phyloP scores from a whole-genome alignment of 1,140 invertebrate genomes.

The Paraescarpia echinospica region DNA sequence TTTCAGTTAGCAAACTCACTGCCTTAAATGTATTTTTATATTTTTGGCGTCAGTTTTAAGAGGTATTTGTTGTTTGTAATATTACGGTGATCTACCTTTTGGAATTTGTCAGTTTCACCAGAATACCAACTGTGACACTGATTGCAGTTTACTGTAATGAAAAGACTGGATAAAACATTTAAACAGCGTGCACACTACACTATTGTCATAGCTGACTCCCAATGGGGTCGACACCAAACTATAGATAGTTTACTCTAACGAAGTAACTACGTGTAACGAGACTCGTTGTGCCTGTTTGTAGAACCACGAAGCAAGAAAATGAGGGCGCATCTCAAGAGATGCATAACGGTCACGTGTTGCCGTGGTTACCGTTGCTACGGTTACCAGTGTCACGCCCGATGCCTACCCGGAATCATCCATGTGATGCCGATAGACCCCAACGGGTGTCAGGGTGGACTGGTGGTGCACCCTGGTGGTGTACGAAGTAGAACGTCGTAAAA shows the following conservation, averaged over 20 bases:
- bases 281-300: background rate
- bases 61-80: too few species aligned
- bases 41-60: too few species aligned
- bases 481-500: background rate
- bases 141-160: too few species aligned
- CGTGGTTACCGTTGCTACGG: background rate
- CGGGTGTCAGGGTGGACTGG: background rate
- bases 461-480: background rate
- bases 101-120: background rate
- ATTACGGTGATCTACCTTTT: background rate
- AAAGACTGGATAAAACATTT: too few species aligned
- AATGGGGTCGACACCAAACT: too few species aligned
- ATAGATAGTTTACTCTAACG: too few species aligned
- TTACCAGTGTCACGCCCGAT: background rate
- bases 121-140: too few species aligned
- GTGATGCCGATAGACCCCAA: background rate
- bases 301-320: background rate
- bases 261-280: too few species aligned
- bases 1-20: background rate
- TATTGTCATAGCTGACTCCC: too few species aligned
- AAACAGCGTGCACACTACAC: too few species aligned
- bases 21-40: too few species aligned
- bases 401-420: background rate
- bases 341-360: background rate
- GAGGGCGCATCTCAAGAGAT: background rate